Conservation (phyloP, 2,113 vertebrate genomes). For the Aviceda subcristata region DNA sequence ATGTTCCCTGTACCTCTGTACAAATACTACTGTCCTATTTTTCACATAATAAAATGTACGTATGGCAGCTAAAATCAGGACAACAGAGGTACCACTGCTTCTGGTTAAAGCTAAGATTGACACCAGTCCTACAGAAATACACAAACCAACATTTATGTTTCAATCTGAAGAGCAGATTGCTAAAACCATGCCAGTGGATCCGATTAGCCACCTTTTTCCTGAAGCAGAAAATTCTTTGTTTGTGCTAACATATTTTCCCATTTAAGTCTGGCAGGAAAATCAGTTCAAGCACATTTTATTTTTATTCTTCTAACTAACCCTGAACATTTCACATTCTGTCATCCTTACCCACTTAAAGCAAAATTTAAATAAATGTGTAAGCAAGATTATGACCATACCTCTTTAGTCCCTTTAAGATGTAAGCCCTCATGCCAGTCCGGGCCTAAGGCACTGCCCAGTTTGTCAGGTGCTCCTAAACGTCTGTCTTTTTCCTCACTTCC, state of each 20-base stretch:
- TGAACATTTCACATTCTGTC: neutral
- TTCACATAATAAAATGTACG: rapidly evolving
- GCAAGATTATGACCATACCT: slow-evolving; percentile 66
- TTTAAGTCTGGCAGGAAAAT: neutral
- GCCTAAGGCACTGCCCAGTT: slow-evolving; percentile 88
- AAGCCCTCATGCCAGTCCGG: slow-evolving; percentile 94
- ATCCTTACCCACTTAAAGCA: neutral
- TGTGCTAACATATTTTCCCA: neutral
- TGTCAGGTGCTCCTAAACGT: neutral
- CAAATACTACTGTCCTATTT: neutral
- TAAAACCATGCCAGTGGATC: neutral
- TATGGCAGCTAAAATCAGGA: neutral
- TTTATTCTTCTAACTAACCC: neutral
- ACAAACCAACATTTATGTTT: neutral
- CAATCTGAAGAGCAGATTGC: neutral
- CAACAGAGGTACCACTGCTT: neutral
- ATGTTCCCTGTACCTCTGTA: neutral
- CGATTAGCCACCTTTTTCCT: neutral
- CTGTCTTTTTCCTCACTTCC: slow-evolving; percentile 50
- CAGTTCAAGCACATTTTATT: neutral
- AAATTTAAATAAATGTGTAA: neutral
- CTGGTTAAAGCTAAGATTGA: neutral
- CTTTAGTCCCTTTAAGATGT: slow-evolving; percentile 80
- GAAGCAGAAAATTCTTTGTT: neutral
- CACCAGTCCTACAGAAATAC: neutral